Conservation (phyloP, 2,113 vertebrate species). For the Astatotilapia flaviijosephi region DNA sequence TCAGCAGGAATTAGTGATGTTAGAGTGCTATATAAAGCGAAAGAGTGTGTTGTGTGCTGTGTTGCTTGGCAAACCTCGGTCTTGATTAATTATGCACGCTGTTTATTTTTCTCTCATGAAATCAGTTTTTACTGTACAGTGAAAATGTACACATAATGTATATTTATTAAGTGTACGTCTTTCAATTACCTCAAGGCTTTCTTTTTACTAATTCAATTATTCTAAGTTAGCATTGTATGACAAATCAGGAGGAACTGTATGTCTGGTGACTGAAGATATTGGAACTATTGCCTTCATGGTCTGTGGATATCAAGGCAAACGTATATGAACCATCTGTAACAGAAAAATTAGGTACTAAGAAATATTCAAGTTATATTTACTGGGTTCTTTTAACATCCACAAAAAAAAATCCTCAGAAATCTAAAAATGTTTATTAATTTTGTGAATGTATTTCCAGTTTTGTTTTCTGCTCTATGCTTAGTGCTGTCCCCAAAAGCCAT, state of each 20-base stretch:
- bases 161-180: neutral
- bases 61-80: neutral
- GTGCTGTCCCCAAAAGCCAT: neutral
- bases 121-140: neutral
- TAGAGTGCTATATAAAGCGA: neutral
- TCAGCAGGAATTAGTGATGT: neutral
- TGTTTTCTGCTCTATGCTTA: neutral
- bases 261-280: neutral
- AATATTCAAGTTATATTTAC: neutral
- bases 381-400: neutral
- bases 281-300: neutral
- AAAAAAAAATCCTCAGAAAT: neutral
- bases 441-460: neutral
- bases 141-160: neutral
- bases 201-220: neutral
- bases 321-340: neutral
- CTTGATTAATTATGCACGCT: neutral
- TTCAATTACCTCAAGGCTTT: neutral
- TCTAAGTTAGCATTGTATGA: neutral
- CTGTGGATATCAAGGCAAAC: neutral
- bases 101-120: neutral
- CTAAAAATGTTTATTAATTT: neutral
- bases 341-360: neutral
- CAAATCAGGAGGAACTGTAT: neutral
- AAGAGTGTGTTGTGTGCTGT: neutral